Conservation (phyloP, 2,113 vertebrate species). For the Ictidomys tridecemlineatus region DNA sequence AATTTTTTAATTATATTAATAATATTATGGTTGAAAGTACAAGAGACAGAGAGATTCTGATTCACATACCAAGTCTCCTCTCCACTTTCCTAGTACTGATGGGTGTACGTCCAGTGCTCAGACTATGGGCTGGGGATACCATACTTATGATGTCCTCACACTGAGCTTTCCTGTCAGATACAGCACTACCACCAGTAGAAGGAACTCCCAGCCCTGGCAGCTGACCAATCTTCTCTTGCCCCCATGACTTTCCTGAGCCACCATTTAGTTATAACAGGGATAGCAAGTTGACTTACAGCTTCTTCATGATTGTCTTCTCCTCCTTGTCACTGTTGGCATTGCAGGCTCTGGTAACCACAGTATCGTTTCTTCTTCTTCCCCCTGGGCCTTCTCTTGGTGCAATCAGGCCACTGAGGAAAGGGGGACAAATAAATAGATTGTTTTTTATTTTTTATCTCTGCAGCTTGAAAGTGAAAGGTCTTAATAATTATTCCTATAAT, state of each 20-base stretch:
- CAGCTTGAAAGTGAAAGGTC: neutral
- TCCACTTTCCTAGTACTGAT: neutral
- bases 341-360: conserved; percentile 68
- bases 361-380: conserved; percentile 84
- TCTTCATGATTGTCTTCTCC: conserved; percentile 92
- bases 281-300: conserved; percentile 90
- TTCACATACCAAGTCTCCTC: neutral
- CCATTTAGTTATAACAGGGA: accelerated
- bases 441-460: neutral
- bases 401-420: conserved; percentile 90
- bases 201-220: accelerated
- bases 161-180: neutral
- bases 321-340: conserved; percentile 78
- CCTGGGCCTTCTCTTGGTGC: conserved; percentile 86
- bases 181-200: neutral
- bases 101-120: neutral
- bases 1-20: neutral
- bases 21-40: neutral
- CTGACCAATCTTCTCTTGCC: neutral
- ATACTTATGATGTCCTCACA: accelerated
- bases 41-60: neutral
- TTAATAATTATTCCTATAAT: neutral
- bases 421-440: neutral
- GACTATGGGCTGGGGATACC: neutral
- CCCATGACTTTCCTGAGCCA: accelerated